Evolutionary conservation across 2,797 vertebrate species (phyloP), one percentile per base, ranked within the genome.

Genomic region (Danio tinwini): DNA sequence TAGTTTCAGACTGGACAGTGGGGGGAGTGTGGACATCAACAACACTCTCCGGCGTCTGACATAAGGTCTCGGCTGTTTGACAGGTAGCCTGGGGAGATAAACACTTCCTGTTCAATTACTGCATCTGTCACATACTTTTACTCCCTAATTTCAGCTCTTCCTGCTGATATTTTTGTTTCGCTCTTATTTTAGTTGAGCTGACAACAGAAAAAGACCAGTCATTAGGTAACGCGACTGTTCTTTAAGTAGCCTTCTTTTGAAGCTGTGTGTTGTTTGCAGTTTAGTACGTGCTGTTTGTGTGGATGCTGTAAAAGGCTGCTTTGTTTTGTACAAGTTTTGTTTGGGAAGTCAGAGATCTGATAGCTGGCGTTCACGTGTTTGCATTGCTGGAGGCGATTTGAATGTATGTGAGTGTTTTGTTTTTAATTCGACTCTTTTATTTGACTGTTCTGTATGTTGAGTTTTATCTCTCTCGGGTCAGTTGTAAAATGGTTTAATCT

Each of bases 81-180:
- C 82, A 92, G 91, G 91, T 92, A 72, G 21, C 62, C 74, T 87
- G 19, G 69, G 65, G 40, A 40, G 53, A 29, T 29, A 29, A 1
- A 13, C 0, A 2, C 52, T 50, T 59, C 4, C 7, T n/a, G 17
- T 56, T 29, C 58, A 29, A 49, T 5, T 72, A 37, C 52, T 7
- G 70, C 49, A 14, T 47, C 29, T 49, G 8, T 16, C 12, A 13
- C 42, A 9, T 40, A 50, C 8, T 72, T 6, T 75, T 13, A 21
- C 11, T 59, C 75, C 70, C 6, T 67, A 21, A 44, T 47, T 53
- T 7, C 52, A 6, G 39, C 6, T 63, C 68, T 72, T 76, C 70
- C 52, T 75, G 69, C 45, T 76, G 67, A 14, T 17, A 39, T 9
- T 42, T 69, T 10, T 44, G 29, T 77, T 71, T 71, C 58, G 44